These are phyloP conservation scores for Prionace glauca DNA, from an alignment of 2,797 vertebrate genomes.

Conservation along the genomic window DNA sequence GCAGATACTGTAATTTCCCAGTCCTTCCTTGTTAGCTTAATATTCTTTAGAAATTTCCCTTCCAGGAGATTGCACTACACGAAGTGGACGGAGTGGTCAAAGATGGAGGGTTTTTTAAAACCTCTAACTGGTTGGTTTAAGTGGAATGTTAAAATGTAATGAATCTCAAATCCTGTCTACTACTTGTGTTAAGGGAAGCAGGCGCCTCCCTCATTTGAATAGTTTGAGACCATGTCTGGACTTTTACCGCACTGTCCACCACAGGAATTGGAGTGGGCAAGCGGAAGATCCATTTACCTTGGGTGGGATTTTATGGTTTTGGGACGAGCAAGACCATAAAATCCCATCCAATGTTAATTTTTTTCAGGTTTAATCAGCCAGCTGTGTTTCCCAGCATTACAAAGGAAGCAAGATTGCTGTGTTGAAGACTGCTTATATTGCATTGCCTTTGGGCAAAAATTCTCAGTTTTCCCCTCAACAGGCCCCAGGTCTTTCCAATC, in stretches of 20 bases:
- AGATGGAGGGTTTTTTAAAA: background rate
- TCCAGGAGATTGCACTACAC: background rate
- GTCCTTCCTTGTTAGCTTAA: background rate
- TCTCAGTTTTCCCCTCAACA: background rate
- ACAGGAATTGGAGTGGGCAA: no score
- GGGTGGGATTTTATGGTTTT: no score
- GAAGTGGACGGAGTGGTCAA: background rate
- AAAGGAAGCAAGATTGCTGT: background rate
- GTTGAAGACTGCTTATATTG: no score
- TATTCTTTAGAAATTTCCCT: background rate
- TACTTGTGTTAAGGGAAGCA: background rate
- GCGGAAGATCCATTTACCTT: no score
- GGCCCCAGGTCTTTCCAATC: background rate
- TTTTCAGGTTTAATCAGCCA: background rate
- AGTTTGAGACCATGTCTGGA: background rate
- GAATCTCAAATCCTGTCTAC: background rate
- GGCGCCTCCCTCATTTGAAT: background rate
- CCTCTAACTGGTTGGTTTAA: background rate
- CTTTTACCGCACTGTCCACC: no score
- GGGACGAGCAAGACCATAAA: no score
- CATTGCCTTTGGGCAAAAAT: no score
- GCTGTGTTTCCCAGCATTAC: background rate
- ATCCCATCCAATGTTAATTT: no score
- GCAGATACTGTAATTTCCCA: background rate
- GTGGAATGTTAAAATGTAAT: background rate